Evolutionary conservation across 2,797 vertebrate genomes (phyloP).

Genomic region (Lacerta agilis): DNA sequence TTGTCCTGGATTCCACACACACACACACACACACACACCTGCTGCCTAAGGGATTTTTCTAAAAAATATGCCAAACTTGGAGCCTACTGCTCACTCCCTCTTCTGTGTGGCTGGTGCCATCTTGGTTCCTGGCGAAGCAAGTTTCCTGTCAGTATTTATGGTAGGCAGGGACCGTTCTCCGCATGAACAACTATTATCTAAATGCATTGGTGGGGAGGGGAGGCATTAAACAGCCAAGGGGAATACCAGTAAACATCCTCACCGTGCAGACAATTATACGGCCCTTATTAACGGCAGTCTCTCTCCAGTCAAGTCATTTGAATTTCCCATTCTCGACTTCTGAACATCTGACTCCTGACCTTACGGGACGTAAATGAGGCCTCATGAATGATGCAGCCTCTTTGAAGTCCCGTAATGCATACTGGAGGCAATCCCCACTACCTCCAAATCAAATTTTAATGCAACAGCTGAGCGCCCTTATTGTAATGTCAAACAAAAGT

Average conservation of each 20-base stretch:
- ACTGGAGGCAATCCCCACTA: slow-evolving; percentile 37
- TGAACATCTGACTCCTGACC: slow-evolving; percentile 25
- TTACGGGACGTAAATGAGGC: slow-evolving; percentile 23
- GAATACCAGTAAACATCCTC: background rate
- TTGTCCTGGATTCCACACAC: background rate
- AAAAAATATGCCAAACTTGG: background rate
- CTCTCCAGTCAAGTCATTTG: slow-evolving; percentile 9
- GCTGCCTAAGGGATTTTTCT: background rate
- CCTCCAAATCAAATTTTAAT: slow-evolving; percentile 43
- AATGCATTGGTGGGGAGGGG: background rate
- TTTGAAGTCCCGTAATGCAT: slow-evolving; percentile 38
- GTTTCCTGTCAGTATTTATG: background rate
- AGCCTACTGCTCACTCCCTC: background rate
- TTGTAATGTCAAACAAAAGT: slow-evolving; percentile 27
- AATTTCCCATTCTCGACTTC: slow-evolving; percentile 28
- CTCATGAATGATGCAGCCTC: slow-evolving; percentile 41
- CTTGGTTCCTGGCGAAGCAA: background rate
- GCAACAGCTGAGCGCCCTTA: slow-evolving; percentile 31
- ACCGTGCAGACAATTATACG: background rate
- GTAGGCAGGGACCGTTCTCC: background rate
- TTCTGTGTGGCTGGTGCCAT: background rate
- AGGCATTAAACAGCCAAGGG: background rate
- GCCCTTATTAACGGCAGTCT: background rate
- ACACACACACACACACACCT: no score
- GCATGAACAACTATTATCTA: background rate